Base-by-base conservation (phyloP, 2,113 vertebrate species). In the Struthio camelus region DNA sequence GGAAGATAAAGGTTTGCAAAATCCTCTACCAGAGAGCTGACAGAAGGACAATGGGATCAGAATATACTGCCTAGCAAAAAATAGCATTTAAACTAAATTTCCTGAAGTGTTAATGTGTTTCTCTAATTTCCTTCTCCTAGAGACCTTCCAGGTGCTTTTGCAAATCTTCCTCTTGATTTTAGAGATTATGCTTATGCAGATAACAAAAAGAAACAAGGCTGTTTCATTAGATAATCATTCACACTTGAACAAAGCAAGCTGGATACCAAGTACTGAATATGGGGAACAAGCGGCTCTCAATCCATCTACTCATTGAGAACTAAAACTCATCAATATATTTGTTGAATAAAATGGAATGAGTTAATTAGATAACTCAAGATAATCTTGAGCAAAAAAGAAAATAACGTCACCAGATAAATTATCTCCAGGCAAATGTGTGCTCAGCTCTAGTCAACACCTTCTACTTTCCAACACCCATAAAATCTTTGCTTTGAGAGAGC, bases 361-460 rank as follows among this genome's bases (percentile, higher is more conserved):
- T 93, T 12, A 61, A 85, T 67, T 50, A 64, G 92, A 8, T 54
- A 78, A 70, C 66, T 84, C 70, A 14, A 24, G 27, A 69, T 54
- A 75, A 11, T 88, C 70, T 64, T 53, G 53, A 79, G 27, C n/a
- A 38, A 89, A 89, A 86, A 76, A 72, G 14, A 85, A 89, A 69
- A 25, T 76, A 65, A 89, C 42, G 11, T 34, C 27, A 92, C 65
- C 36, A 48, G 36, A 64, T 80, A 93, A 90, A 93, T 87, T 90
- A 78, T 34, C 54, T 91, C 67, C 71, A 81, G 53, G 66, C 67
- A 88, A 93, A 87, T 24, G 44, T 95, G 91, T 91, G 53, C 79
- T 88, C 58, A 87, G 71, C 56, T 91, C 59, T 85, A 80, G 59
- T 76, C 58, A 88, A 65, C 65, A 80, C 40, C 53, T 16, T 70